phyloP scores from a whole-genome alignment of 2,888 invertebrate genomes.

The Oscheius sp. region DNA sequence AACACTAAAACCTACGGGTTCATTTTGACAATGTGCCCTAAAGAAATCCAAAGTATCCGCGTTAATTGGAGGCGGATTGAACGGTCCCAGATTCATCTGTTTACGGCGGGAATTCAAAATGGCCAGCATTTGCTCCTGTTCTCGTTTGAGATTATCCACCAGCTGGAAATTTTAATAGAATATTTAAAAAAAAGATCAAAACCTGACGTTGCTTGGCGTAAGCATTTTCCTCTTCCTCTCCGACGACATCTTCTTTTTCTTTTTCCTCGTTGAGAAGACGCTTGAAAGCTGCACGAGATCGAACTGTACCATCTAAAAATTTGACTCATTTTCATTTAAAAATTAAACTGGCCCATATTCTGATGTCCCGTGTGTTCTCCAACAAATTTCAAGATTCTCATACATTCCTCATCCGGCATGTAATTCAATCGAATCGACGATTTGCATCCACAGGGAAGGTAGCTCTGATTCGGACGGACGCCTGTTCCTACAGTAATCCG shows the following conservation, averaged over 20 bases:
- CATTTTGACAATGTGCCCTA: background rate
- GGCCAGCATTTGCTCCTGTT: background rate
- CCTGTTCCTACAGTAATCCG: slow-evolving; percentile 58
- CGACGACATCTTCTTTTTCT: too few relatives aligned
- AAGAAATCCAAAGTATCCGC: slow-evolving; percentile 8
- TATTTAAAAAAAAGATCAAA: background rate
- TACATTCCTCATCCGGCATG: slow-evolving; percentile 50
- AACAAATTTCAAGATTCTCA: slow-evolving; percentile 45
- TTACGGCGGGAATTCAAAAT: background rate
- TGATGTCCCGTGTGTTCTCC: slow-evolving; percentile 51
- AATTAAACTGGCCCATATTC: background rate
- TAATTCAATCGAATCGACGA: slow-evolving; percentile 69
- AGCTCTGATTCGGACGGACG: slow-evolving; percentile 71
- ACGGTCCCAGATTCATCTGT: background rate
- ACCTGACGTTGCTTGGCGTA: too few relatives aligned
- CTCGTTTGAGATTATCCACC: background rate
- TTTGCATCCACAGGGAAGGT: slow-evolving; percentile 68
- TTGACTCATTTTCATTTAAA: background rate
- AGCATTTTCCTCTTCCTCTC: too few relatives aligned
- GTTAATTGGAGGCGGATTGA: slow-evolving; percentile 9
- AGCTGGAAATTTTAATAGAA: background rate
- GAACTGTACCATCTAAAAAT: background rate
- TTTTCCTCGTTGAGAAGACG: background rate
- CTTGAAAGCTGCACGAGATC: background rate
- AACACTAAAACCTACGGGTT: too few relatives aligned